Percentiles rank a stretch among this genome's conserved stretches.
These are phyloP conservation scores for Geopemphigus sp. DNA, from an alignment of 1,140 invertebrate species.

Conservation along the genomic window DNA sequence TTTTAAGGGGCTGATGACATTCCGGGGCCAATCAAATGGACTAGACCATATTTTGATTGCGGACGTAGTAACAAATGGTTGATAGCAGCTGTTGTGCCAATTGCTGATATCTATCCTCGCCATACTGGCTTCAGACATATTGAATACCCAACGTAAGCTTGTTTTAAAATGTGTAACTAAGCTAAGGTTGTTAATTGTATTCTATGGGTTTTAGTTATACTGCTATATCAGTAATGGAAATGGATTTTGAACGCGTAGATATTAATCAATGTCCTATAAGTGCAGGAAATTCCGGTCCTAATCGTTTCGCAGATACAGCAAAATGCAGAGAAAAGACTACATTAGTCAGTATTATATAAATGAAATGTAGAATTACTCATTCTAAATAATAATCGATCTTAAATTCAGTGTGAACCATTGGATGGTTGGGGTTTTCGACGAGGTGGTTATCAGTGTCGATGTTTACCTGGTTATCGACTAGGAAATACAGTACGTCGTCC, in stretches of 20 bases:
- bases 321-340: slow-evolving; percentile 91
- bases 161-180: background rate
- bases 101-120: slow-evolving; percentile 92
- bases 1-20: slow-evolving; percentile 73
- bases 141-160: slow-evolving; percentile 87
- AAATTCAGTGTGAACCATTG: slow-evolving; percentile 84
- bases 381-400: background rate
- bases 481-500: slow-evolving; percentile 83
- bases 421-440: slow-evolving; percentile 93
- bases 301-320: slow-evolving; percentile 85
- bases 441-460: slow-evolving; percentile 94
- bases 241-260: slow-evolving; percentile 96
- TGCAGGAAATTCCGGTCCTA: slow-evolving; percentile 82
- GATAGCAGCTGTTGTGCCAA: slow-evolving; percentile 86
- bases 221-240: slow-evolving; percentile 87
- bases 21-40: slow-evolving; percentile 90
- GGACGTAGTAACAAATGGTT: slow-evolving; percentile 94
- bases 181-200: background rate
- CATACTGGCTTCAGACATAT: slow-evolving; percentile 93
- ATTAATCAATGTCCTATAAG: slow-evolving; percentile 94
- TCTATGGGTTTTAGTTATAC: slow-evolving; percentile 71
- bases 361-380: background rate
- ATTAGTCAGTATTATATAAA: slow-evolving; percentile 64
- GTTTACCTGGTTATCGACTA: slow-evolving; percentile 82
- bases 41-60: slow-evolving; percentile 94